Evolutionary conservation across 2,797 vertebrate genomes (phyloP), one percentile per base, ranked within the genome.

Genomic region (Distichodus sexfasciatus): DNA sequence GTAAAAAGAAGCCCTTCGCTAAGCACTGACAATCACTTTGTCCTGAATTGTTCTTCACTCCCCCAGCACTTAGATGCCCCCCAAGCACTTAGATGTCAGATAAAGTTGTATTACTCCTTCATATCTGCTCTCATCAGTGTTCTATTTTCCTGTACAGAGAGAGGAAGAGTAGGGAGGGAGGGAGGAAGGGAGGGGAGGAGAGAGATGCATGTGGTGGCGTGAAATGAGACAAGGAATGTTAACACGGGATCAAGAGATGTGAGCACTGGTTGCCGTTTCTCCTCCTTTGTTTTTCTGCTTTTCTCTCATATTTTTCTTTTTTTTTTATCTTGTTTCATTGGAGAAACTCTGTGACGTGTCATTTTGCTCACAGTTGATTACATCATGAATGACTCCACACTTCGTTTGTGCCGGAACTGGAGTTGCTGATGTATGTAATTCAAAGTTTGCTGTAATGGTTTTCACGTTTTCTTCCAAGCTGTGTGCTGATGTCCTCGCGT

Each of bases 71-170:
- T 17, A 4, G 24, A 38, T 9, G 4, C 9, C 19, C 38, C 66
- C 44, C 58, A 15, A 65, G 61, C 51, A 33, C 17, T 54, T 36
- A 33, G 19, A 59, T 75, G 66, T 75, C 63, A 69, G 77, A 81
- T 74, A 71, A 69, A 72, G 51, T 77, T 55, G 40, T 48, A 61
- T 77, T 72, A 55, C 38, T 28, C 67, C 35, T 67, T 75, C 53
- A 66, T 66, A 54, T 72, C 65, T 59, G 62, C 19, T 29, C 71
- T 75, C 66, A 77, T 60, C 38, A 58, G 67, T 15, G 59, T 54
- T 78, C 77, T 21, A 29, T 33, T 80, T 78, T 79, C 79, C 86
- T 74, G 59, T 81, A 71, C 76, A 44, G 23, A 80, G 79, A 26
- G 33, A 47, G 41, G 17, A 19, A 15, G 24, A 41, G 28, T 14